Evolutionary conservation across 1,140 invertebrate genomes (phyloP), one percentile per base, ranked within the genome.

Genomic region (Drosophila micromelanica): DNA sequence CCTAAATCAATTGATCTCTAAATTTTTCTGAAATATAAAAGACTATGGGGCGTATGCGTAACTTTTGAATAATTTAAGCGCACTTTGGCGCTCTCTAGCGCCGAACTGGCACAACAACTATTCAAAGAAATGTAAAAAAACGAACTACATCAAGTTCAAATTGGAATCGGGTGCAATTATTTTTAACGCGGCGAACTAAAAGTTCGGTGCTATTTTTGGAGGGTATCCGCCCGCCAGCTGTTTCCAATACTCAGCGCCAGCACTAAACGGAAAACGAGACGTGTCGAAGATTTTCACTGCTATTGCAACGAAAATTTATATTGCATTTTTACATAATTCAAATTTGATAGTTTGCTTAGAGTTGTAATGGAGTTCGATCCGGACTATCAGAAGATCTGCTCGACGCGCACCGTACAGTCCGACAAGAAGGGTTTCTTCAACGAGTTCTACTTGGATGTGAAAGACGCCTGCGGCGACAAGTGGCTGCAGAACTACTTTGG

Each of bases 371-470:
- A 91, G 48, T 75, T 73, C 38, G 90, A 91, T 45, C 59, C 61
- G 13, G 75, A 61, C 23, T 93, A 93, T 68, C 85, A 92, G 15
- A 82, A 81, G 30, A 89, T 94, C 40, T 95, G 94, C 73, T 94
- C 94, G 52, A 91, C 93, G 74, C 93, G 93, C 57, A 95, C 94
- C 0, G 84, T 95, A 13, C 94, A 94, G 72, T 94, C 94, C 6
- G 93, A 94, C 30, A 92, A 92, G 65, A 93, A 93, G 64, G 94
- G 94, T 7, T 95, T 95, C 80, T 95, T 95, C 67, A 89, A 93
- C 38, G 92, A 94, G 49, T 94, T 94, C 67, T 93, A 85, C 72
- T 5, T 84, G 92, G 61, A 91, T 49, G 90, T 90, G 69, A 57
- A 93, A 76, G 48, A 94, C 92, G 48, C 75, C 85, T 73, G 79